These are phyloP conservation scores for Trematocara marginatum DNA, from an alignment of 2,113 vertebrate species.

Conservation along the genomic window DNA sequence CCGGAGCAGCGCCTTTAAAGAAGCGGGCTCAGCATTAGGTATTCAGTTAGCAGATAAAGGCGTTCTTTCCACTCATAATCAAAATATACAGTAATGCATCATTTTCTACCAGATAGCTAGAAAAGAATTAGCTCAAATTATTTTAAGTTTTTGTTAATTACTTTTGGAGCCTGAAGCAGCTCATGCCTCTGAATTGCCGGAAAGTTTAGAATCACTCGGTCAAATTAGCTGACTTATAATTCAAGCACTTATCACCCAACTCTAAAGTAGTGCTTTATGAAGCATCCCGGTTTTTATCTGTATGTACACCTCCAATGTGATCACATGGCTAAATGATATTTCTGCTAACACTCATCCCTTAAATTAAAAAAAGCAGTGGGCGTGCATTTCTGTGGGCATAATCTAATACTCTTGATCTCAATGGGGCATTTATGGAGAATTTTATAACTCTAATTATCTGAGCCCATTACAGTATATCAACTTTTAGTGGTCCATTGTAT, in stretches of 20 bases:
- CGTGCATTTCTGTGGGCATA: conserved; percentile 72
- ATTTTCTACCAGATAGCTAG: conserved; percentile 71
- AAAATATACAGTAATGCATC: conserved; percentile 75
- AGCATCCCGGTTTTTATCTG: conserved; percentile 74
- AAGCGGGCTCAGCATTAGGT: conserved; percentile 69
- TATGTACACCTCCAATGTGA: conserved; percentile 75
- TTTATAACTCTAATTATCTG: conserved; percentile 80
- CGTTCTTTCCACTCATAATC: conserved; percentile 68
- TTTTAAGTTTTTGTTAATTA: conserved; percentile 79
- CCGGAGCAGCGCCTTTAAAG: conserved; percentile 60
- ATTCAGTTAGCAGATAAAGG: conserved; percentile 72
- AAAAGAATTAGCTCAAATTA: conserved; percentile 78
- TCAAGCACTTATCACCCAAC: conserved; percentile 77
- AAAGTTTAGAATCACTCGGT: conserved; percentile 75
- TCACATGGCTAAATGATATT: conserved; percentile 74
- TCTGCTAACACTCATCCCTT: conserved; percentile 74
- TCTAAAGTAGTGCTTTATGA: conserved; percentile 71
- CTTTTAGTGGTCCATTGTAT: conserved; percentile 71
- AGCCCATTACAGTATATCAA: conserved; percentile 76
- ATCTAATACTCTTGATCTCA: conserved; percentile 72
- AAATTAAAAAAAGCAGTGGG: conserved; percentile 78
- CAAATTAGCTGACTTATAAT: conserved; percentile 76
- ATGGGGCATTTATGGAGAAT: conserved; percentile 74
- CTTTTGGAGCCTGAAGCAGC: conserved; percentile 74
- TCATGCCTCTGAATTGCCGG: conserved; percentile 65